Evolutionary conservation across 2,888 invertebrate genomes (phyloP).

Genomic region (Cyclophora punctaria): DNA sequence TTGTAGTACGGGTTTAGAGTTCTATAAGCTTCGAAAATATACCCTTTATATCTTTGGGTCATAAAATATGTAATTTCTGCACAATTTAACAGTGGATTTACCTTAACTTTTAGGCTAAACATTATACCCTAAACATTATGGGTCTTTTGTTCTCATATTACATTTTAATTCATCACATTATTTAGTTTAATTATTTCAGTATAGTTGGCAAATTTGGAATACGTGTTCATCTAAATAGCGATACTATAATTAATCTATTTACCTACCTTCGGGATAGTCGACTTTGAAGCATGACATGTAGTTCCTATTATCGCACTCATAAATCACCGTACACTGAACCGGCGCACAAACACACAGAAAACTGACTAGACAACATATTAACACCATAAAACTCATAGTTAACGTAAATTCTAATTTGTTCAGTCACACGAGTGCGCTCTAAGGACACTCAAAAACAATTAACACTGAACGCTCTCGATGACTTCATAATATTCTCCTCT

Average conservation of each 20-base stretch:
- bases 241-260: background rate
- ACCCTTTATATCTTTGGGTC: too few relatives aligned
- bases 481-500: slow-evolving; percentile 44
- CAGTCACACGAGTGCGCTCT: slow-evolving; percentile 38
- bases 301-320: slow-evolving; percentile 9
- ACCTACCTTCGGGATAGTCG: background rate
- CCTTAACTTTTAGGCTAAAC: too few relatives aligned
- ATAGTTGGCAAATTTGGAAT: too few relatives aligned
- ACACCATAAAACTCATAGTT: slow-evolving; percentile 18
- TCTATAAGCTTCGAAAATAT: too few relatives aligned
- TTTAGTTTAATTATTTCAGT: too few relatives aligned
- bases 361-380: slow-evolving; percentile 22
- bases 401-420: slow-evolving; percentile 4
- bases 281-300: background rate
- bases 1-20: too few relatives aligned
- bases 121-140: too few relatives aligned
- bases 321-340: background rate
- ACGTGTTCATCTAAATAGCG: too few relatives aligned
- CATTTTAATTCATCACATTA: too few relatives aligned
- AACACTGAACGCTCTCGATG: slow-evolving; percentile 42
- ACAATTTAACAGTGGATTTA: too few relatives aligned
- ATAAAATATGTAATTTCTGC: too few relatives aligned
- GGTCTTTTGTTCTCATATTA: too few relatives aligned
- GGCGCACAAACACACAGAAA: slow-evolving; percentile 16
- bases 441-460: slow-evolving; percentile 38